Conservation (phyloP, 2,888 invertebrate species). For the Chirona hameri region DNA sequence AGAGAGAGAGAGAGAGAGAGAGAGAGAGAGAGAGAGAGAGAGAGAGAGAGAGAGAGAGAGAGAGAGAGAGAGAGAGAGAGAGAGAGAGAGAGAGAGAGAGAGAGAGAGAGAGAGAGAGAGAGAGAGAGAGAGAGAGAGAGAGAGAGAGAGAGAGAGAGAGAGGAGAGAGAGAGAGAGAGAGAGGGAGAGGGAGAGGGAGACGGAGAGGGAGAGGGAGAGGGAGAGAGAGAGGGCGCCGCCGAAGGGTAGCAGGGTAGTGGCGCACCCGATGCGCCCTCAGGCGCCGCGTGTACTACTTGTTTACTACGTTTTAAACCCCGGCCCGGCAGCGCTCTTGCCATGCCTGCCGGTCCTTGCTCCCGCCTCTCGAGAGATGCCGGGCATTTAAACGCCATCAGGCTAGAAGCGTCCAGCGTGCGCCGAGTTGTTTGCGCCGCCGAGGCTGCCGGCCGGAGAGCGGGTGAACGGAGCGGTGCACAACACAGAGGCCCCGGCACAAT, state of each 20-base stretch:
- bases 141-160: no score
- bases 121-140: no score
- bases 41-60: no score
- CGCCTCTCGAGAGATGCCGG: background rate
- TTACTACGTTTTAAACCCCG: conserved; percentile 10
- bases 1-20: no score
- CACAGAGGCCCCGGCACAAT: background rate
- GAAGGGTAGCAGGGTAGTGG: background rate
- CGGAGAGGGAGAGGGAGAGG: no score
- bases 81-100: no score
- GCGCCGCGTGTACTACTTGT: background rate
- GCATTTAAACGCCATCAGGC: conserved; percentile 24
- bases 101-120: no score
- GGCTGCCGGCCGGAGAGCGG: background rate
- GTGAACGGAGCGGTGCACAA: background rate
- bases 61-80: no score
- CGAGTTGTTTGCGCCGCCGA: background rate
- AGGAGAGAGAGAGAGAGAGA: no score
- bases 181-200: no score
- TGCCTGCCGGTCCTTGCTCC: background rate
- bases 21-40: no score
- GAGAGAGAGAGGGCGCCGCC: no score
- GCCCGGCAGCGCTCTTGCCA: background rate
- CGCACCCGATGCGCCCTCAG: background rate
- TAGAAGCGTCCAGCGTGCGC: background rate